These are phyloP conservation scores for Argynnis bischoffii DNA, from an alignment of 2,888 invertebrate genomes.

Conservation along the genomic window DNA sequence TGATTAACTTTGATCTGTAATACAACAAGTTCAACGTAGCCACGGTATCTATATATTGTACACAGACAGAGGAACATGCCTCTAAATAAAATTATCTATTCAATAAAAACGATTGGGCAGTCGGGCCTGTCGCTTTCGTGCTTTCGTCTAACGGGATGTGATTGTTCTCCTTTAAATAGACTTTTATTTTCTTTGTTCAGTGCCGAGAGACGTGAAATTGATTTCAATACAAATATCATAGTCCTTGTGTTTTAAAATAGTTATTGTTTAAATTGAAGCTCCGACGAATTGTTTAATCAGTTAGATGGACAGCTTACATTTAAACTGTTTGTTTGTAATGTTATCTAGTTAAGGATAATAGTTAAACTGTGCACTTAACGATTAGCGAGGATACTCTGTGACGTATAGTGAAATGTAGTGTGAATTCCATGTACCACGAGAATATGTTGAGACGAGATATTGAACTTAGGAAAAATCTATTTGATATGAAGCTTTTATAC, in stretches of 20 bases:
- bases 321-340: too few relatives aligned
- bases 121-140: conserved; percentile 6
- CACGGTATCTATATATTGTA: background rate
- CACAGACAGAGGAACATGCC: background rate
- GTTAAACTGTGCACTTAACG: too few relatives aligned
- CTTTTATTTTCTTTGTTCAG: conserved; percentile 26
- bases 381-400: too few relatives aligned
- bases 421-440: too few relatives aligned
- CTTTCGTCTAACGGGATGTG: conserved; percentile 32
- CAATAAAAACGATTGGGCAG: conserved; percentile 8
- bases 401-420: too few relatives aligned
- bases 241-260: background rate
- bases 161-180: conserved; percentile 29
- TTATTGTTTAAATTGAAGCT: conserved; percentile 9
- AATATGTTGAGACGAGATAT: too few relatives aligned
- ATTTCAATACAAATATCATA: conserved; percentile 14
- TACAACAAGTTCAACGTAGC: too few relatives aligned
- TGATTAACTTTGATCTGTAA: too few relatives aligned
- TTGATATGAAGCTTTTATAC: too few relatives aligned
- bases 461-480: too few relatives aligned
- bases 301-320: background rate
- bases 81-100: conserved; percentile 13
- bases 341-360: too few relatives aligned
- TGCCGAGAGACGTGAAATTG: background rate
- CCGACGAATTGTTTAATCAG: conserved; percentile 4